A percentile compares a stretch with the other conserved stretches of the same genome.
Conservation (phyloP, 1,140 invertebrate species). For the silkworm (Bombyx mori) region ASM3026992v2 NC_085121.1:3858001-3858500, state of each 20-base stretch:
- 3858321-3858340: no score
- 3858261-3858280: no score
- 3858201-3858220: no score
- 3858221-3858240: no score
- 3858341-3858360: background rate
- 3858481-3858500: constrained; percentile 48
- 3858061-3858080: constrained; percentile 71
- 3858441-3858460: constrained; percentile 49
- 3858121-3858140: background rate
- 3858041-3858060: constrained; percentile 83
- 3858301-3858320: background rate
- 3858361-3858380: background rate
- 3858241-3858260: no score
- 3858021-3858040: constrained; percentile 88
- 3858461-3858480: constrained; percentile 46
- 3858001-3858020: constrained; percentile 85
- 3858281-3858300: background rate
- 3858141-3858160: no score
- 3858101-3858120: constrained; percentile 14
- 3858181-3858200: no score
- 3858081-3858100: constrained; percentile 15
- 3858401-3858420: constrained; percentile 51
- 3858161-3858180: no score
- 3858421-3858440: constrained; percentile 49
- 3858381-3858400: constrained; percentile 26